Percentiles rank a stretch among this genome's conserved stretches.
Conservation (phyloP, 2,797 vertebrate genomes). For the Pteropus rufus region DNA sequence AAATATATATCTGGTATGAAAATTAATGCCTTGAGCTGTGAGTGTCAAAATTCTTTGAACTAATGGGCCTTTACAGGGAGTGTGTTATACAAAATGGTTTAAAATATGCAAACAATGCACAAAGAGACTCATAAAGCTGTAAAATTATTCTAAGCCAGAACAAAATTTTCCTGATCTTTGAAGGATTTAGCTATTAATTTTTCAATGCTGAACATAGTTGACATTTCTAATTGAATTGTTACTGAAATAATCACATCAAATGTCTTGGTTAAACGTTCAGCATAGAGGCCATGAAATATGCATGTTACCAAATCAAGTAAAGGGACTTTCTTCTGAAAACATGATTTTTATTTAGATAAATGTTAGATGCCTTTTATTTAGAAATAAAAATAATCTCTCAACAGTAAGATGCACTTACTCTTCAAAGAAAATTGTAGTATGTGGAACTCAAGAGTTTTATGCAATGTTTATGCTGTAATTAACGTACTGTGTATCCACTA, state of each 20-base stretch:
- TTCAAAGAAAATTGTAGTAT: neutral
- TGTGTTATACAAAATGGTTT: conserved; percentile 56
- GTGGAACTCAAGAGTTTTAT: neutral
- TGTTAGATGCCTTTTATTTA: conserved; percentile 22
- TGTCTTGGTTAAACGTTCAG: conserved; percentile 68
- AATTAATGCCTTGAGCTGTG: conserved; percentile 59
- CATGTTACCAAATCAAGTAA: conserved; percentile 57
- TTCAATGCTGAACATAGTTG: conserved; percentile 70
- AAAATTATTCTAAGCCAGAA: conserved; percentile 64
- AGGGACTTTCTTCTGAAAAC: neutral
- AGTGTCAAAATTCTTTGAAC: conserved; percentile 63
- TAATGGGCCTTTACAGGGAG: conserved; percentile 42
- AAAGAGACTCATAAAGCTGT: conserved; percentile 52
- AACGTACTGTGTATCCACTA: neutral
- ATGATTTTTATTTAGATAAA: conserved; percentile 46
- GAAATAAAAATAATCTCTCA: conserved; percentile 36
- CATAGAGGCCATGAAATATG: conserved; percentile 64
- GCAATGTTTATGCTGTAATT: neutral
- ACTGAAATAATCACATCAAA: conserved; percentile 60
- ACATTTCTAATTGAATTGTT: conserved; percentile 75
- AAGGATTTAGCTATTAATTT: conserved; percentile 69
- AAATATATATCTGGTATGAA: conserved; percentile 45
- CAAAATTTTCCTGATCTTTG: conserved; percentile 59
- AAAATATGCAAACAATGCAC: conserved; percentile 64
- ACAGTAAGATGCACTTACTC: neutral